These are phyloP conservation scores for Hirtodrosophila confusa DNA, from an alignment of 2,888 invertebrate species.

Conservation along the genomic window DNA sequence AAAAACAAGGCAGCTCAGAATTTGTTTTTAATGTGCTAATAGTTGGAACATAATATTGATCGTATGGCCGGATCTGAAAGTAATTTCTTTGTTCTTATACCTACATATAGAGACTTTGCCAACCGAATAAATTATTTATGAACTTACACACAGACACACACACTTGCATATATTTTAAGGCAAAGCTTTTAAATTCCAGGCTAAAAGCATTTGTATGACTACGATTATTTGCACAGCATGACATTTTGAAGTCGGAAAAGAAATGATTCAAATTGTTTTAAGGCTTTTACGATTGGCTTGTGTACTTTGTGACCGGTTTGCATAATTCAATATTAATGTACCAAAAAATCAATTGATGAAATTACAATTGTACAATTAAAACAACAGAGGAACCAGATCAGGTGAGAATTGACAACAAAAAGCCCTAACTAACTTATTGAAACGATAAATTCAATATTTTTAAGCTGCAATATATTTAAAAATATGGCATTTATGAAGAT, in stretches of 20 bases:
- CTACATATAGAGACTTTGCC: neutral
- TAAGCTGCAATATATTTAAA: neutral
- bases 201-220: slow-evolving; percentile 20
- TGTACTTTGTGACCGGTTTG: slow-evolving; percentile 25
- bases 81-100: neutral
- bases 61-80: neutral
- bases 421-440: neutral
- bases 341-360: slow-evolving; percentile 44
- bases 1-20: neutral
- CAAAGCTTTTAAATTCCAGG: slow-evolving; percentile 9
- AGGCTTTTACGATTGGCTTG: slow-evolving; percentile 2
- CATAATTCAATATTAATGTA: slow-evolving; percentile 61
- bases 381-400: neutral
- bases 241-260: slow-evolving; percentile 11
- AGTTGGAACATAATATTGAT: slow-evolving; percentile 9
- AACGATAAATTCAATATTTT: neutral
- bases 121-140: slow-evolving; percentile 23
- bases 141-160: neutral
- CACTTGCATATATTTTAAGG: neutral
- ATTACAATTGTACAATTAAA: slow-evolving; percentile 6
- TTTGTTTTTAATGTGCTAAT: slow-evolving; percentile 39
- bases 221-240: slow-evolving; percentile 3
- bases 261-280: slow-evolving; percentile 23
- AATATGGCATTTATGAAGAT: too few species aligned
- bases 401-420: neutral